These are phyloP conservation scores for Riparia riparia DNA, from an alignment of 2,113 vertebrate species.

Conservation along the genomic window DNA sequence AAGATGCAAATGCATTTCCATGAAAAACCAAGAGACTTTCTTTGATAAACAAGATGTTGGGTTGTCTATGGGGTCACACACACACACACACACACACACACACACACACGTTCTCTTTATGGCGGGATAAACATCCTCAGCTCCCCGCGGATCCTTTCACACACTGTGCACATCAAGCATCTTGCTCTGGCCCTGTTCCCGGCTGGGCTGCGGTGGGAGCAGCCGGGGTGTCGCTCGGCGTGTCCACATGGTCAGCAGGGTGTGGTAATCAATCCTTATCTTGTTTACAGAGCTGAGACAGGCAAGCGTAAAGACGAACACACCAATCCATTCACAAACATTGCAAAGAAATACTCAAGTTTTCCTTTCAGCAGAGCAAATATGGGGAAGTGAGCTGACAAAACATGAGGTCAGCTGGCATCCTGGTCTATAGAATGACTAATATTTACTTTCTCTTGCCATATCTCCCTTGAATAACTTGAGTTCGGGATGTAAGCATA, in stretches of 20 bases:
- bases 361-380: conserved; percentile 43
- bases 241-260: background rate
- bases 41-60: background rate
- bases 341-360: background rate
- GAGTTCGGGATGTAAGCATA: background rate
- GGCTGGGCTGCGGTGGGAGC: background rate
- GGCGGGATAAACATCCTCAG: background rate
- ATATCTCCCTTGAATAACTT: conserved; percentile 35
- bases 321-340: background rate
- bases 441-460: conserved; percentile 19
- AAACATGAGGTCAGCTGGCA: conserved; percentile 2
- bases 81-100: background rate
- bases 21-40: background rate
- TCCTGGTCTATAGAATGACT: conserved; percentile 17
- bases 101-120: conserved; percentile 18
- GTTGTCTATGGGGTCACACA: background rate
- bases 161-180: background rate
- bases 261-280: background rate
- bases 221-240: background rate
- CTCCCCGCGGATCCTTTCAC: background rate
- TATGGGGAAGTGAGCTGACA: background rate
- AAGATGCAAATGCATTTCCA: background rate
- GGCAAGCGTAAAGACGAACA: background rate
- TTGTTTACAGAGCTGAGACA: background rate
- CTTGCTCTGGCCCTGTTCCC: background rate